These are phyloP conservation scores for Sycophila texana DNA, from an alignment of 2,888 invertebrate species.

Conservation along the genomic window DNA sequence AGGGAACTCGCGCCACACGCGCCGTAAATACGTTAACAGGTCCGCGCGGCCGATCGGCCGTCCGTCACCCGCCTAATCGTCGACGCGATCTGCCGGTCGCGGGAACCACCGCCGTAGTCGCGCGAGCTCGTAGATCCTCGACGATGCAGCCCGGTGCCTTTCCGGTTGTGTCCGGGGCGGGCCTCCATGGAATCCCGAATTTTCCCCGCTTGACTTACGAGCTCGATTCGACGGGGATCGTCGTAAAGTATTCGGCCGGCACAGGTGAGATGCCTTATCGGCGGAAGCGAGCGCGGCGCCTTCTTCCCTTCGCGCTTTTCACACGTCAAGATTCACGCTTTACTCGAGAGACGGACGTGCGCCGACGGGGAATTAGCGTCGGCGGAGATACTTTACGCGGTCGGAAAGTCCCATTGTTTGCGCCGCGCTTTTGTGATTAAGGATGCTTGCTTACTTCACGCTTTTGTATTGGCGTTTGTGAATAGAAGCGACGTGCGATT, in stretches of 20 bases:
- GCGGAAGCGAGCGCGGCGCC: constrained; percentile 5
- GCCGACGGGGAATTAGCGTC: not conserved
- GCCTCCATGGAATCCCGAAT: constrained; percentile 17
- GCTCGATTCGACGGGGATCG: constrained; percentile 13
- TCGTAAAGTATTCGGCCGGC: constrained; percentile 37
- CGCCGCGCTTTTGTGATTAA: too few species aligned
- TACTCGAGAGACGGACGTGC: not conserved
- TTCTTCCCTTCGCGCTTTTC: not conserved
- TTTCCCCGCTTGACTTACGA: constrained; percentile 27
- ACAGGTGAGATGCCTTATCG: constrained; percentile 23
- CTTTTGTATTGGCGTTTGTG: too few species aligned
- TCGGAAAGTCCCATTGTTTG: too few species aligned
- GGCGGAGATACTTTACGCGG: too few species aligned
- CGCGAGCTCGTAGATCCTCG: constrained; percentile 18
- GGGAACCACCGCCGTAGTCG: not conserved
- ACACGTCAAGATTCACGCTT: not conserved
- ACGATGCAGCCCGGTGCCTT: not conserved
- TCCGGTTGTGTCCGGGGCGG: not conserved
- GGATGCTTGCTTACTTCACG: too few species aligned
- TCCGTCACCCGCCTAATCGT: not conserved
- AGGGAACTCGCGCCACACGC: too few species aligned
- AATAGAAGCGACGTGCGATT: too few species aligned
- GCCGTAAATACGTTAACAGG: too few species aligned
- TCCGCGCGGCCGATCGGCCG: not conserved
- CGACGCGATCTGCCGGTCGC: not conserved